These are phyloP conservation scores for Himalopsyche tibetana DNA, from an alignment of 2,888 invertebrate genomes.

Conservation along the genomic window DNA sequence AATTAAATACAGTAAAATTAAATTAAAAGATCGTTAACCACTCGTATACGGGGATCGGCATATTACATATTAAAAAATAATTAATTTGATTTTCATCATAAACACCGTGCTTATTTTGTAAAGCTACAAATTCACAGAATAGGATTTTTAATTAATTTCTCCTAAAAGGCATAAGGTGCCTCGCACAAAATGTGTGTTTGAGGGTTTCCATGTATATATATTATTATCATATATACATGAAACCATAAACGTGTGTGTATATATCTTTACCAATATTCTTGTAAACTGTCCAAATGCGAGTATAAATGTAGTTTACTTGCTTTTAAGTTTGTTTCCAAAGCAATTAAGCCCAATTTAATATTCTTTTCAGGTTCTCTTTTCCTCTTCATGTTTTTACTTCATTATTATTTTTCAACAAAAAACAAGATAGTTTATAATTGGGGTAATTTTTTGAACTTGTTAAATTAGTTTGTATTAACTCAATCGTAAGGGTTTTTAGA, in stretches of 20 bases:
- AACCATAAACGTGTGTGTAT: too few species aligned
- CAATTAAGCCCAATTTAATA: slow-evolving; percentile 26
- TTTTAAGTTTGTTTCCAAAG: slow-evolving; percentile 25
- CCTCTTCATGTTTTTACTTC: neutral
- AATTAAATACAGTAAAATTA: too few species aligned
- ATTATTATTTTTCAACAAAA: neutral
- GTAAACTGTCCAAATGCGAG: slow-evolving; percentile 1
- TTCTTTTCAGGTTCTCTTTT: neutral
- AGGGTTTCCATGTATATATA: slow-evolving; percentile 15
- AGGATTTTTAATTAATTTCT: slow-evolving; percentile 34
- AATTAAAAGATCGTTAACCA: too few species aligned
- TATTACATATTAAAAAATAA: neutral
- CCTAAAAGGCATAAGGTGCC: slow-evolving; percentile 34
- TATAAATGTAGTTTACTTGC: slow-evolving; percentile 25
- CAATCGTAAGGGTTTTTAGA: too few species aligned
- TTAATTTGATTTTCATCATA: neutral
- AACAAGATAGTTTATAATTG: too few species aligned
- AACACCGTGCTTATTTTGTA: slow-evolving; percentile 8
- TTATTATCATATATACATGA: neutral
- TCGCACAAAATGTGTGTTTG: slow-evolving; percentile 27
- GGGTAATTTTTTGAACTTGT: too few species aligned
- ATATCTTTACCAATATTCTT: slow-evolving; percentile 4
- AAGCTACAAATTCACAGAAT: slow-evolving; percentile 26
- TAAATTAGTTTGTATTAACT: too few species aligned
- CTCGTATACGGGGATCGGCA: too few species aligned